Evolutionary conservation across 2,888 invertebrate genomes (phyloP), one percentile per base, ranked within the genome.

Genomic region (Caenorhabditis sp.): DNA sequence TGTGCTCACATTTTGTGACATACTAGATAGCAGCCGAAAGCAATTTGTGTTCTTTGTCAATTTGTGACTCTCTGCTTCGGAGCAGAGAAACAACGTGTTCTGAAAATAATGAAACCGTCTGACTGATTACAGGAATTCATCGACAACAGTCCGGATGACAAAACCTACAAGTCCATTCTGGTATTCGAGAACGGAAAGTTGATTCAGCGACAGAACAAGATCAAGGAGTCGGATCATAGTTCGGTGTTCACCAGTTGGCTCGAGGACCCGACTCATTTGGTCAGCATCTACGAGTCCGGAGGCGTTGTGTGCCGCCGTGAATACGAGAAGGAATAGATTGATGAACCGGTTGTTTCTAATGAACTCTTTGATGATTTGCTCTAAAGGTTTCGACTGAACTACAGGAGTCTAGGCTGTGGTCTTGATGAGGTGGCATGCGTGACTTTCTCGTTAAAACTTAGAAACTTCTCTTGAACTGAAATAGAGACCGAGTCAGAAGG

Each of bases 261-360:
- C n/a, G 74, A 74, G 26, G 85, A 87, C 22, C 84, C 77, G 11
- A 84, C 78, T 55, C 74, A 82, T n/a, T 79, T 88, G 20, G 56
- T 82, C 61, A 79, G 74, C 50, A 71, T 78, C 9, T 74, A 84
- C 60, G 74, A 85, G 72, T 85, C 82, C 5, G 87, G 87, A 69
- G 58, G 50, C 26, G 85, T 88, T 50, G 69, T 70, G 20, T 83
- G 74, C 68, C 83, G 81, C 44, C 80, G 87, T 18, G 85, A 81
- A 15, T 87, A 83, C 67, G 80, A 67, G 61, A 76, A 61, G 61
- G 76, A 76, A 44, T 76, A 44, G 58, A 28, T 37, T 5, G n/a
- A n/a, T n/a, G n/a, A 6, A 6, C 32, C 9, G 32, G 32, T 6
- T 4, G 4, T 32, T 6, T 32, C 9, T 32, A 32, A 32, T 32